A percentile compares a stretch with the other conserved stretches of the same genome.
These are phyloP conservation scores for Chelmon rostratus DNA, from an alignment of 2,797 vertebrate species.

Conservation along the genomic window DNA sequence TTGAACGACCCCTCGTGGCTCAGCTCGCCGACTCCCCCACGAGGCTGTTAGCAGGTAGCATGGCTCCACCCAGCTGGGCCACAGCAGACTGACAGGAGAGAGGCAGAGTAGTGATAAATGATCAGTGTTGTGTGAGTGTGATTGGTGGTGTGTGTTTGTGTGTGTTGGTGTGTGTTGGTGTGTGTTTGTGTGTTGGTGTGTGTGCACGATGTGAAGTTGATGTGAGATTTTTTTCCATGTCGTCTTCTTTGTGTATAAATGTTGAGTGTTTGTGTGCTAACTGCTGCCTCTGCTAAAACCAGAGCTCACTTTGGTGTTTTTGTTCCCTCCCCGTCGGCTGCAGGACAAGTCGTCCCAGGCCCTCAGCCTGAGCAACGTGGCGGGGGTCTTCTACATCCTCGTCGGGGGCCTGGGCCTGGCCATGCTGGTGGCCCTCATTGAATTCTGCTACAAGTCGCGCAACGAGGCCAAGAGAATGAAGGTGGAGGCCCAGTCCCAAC, in stretches of 20 bases:
- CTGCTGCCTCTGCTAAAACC: constrained; percentile 23
- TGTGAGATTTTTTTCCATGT: neutral
- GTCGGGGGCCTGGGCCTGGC: constrained; percentile 97
- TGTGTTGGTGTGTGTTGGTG: neutral
- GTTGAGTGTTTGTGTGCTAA: constrained; percentile 5
- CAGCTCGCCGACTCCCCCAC: no score
- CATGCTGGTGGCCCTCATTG: constrained; percentile 99
- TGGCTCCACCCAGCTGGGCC: neutral
- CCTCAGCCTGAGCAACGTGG: constrained; percentile 97
- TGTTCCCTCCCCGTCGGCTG: constrained; percentile 38
- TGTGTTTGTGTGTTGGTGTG: constrained; percentile 26
- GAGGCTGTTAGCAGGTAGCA: constrained; percentile 3
- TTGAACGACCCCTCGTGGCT: constrained; percentile 22
- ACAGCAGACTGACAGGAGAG: neutral
- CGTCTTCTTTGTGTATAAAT: constrained; percentile 18
- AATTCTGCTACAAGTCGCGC: constrained; percentile 99
- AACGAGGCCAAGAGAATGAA: constrained; percentile 99
- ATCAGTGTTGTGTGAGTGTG: constrained; percentile 16
- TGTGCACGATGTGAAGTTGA: constrained; percentile 31
- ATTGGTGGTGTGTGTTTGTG: no score
- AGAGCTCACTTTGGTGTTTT: constrained; percentile 58
- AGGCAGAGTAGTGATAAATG: constrained; percentile 24
- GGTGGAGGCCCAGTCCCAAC: constrained; percentile 92
- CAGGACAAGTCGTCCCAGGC: constrained; percentile 98
- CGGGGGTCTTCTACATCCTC: constrained; percentile 99